A percentile compares a stretch with the other conserved stretches of the same genome.
These are phyloP conservation scores for Dynastes tityus DNA, from an alignment of 2,888 invertebrate species.

Conservation along the genomic window DNA sequence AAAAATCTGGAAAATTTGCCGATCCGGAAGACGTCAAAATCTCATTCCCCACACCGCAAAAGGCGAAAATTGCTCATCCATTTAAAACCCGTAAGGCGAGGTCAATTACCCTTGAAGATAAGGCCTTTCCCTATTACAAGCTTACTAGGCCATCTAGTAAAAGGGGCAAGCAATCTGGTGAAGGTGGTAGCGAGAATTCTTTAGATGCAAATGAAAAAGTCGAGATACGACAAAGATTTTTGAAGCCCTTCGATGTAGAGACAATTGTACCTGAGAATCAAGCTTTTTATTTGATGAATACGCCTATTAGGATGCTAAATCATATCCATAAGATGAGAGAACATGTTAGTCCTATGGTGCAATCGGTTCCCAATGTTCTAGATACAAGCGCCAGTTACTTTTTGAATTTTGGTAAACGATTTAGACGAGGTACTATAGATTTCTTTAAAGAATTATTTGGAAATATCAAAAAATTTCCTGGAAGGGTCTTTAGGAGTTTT, in stretches of 20 bases:
- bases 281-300: constrained; percentile 62
- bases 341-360: constrained; percentile 63
- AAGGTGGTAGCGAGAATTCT: constrained; percentile 18
- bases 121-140: constrained; percentile 45
- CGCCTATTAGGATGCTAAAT: constrained; percentile 64
- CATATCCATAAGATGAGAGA: constrained; percentile 62
- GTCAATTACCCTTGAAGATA: constrained; percentile 35
- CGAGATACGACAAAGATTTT: neutral
- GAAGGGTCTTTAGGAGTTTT: constrained; percentile 5
- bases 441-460: constrained; percentile 64
- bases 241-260: constrained; percentile 54
- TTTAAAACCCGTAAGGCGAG: constrained; percentile 20
- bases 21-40: constrained; percentile 30
- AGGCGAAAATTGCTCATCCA: neutral
- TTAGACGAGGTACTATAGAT: constrained; percentile 63
- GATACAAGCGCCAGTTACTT: constrained; percentile 63
- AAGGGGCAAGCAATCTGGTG: constrained; percentile 3
- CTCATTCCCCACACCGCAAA: neutral
- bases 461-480: constrained; percentile 50
- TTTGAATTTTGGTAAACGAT: constrained; percentile 63
- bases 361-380: constrained; percentile 63
- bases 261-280: constrained; percentile 62
- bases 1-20: constrained; percentile 43
- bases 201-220: neutral
- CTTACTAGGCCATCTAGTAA: constrained; percentile 40